Evolutionary conservation across 2,113 vertebrate species (phyloP), one percentile per base, ranked within the genome.

Genomic region (Scytalopus superciliaris): DNA sequence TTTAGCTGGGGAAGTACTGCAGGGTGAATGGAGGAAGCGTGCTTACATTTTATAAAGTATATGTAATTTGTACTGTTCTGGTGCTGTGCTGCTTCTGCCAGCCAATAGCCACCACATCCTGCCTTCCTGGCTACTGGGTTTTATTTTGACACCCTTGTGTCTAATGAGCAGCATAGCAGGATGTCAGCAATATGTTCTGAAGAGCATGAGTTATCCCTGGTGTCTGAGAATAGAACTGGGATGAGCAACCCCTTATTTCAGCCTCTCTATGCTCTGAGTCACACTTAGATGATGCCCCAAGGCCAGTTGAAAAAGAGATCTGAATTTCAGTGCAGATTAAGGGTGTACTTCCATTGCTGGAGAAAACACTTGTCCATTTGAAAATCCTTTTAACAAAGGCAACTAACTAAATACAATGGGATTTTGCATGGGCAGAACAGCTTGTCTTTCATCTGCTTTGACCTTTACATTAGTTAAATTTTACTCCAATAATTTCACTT

Each of bases 191-290:
- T 74, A 83, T 76, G 79, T 73, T 82, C 75, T 80, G 78, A 94
- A 67, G 70, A 95, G 55, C n/a, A n/a, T 92, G 75, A 96, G 85
- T 91, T 95, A 90, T 85, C 50, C 30, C 24, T 69, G 37, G 62
- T 93, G 79, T 77, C 90, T 90, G 67, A 93, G 90, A 97, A 93
- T 56, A 91, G 82, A 93, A 80, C 28, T 91, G 93, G 70, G 64
- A 78, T 63, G 55, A 92, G 79, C 82, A 92, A 83, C 49, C 35
- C 42, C 27, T 87, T 90, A 40, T 64, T 92, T 59, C 59, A 89
- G 67, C 69, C 47, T 76, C 78, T 76, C 27, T 60, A 31, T 91
- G 49, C 72, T 90, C 72, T 93, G 86, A 95, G 53, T 96, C 87
- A 95, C 52, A 75, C 35, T 84, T 81, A 83, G 81, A 93, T 45